Conservation (phyloP, 2,797 vertebrate genomes). For the Megalops cyprinoides region DNA sequence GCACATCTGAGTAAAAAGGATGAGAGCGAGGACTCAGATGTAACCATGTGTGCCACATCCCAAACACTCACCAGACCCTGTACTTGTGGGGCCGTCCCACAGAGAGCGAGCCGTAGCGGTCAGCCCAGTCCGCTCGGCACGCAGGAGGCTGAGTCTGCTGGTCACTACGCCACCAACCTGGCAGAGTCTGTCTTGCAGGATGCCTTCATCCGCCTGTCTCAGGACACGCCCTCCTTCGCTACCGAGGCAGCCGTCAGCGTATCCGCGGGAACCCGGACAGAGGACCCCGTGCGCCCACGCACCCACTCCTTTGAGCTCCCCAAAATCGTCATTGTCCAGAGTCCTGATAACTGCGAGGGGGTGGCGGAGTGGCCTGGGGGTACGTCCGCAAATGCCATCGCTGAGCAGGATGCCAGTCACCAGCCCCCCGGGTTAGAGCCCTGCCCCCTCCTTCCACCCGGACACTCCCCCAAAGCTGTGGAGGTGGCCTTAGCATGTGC, state of each 20-base stretch:
- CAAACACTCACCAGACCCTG: slow-evolving; percentile 48
- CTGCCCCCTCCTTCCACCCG: slow-evolving; percentile 35
- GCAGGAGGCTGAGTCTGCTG: slow-evolving; percentile 69
- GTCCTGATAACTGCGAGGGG: slow-evolving; percentile 84
- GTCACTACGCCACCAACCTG: slow-evolving; percentile 90
- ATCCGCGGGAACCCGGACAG: slow-evolving; percentile 62
- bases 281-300: slow-evolving; percentile 61
- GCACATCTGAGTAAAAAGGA: slow-evolving; percentile 56
- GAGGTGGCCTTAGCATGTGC: slow-evolving; percentile 91
- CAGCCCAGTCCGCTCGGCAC: slow-evolving; percentile 60
- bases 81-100: slow-evolving; percentile 15
- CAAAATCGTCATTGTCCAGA: slow-evolving; percentile 96
- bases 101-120: slow-evolving; percentile 36
- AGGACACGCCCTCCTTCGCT: slow-evolving; percentile 79
- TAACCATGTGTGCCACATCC: slow-evolving; percentile 43
- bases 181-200: slow-evolving; percentile 96
- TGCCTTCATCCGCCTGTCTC: slow-evolving; percentile 91
- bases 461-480: slow-evolving; percentile 76
- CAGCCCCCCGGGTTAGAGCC: slow-evolving; percentile 49
- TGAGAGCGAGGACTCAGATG: slow-evolving; percentile 62
- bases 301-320: slow-evolving; percentile 90
- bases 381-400: slow-evolving; percentile 57
- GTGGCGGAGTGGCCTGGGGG: slow-evolving; percentile 78
- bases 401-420: slow-evolving; percentile 58
- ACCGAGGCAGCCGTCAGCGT: slow-evolving; percentile 80